Conservation (phyloP, 2,888 invertebrate genomes). For the Drosophila macrothrix region DNA sequence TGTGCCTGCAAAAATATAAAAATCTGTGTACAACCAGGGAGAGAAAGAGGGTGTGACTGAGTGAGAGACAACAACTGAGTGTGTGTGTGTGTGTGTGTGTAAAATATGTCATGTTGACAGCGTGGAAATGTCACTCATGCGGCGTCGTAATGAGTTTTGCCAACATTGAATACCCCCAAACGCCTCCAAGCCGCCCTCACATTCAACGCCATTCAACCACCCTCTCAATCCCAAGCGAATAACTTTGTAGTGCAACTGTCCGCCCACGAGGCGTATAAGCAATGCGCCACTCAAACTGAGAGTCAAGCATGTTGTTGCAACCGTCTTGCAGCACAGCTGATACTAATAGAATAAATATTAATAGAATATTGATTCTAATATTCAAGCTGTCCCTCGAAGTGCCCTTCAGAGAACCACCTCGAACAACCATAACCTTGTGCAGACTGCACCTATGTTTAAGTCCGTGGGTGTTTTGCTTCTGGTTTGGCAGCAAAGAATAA, state of each 20-base stretch:
- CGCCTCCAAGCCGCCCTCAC: neutral
- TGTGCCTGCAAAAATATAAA: constrained; percentile 53
- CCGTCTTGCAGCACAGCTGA: constrained; percentile 25
- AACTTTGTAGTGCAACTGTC: constrained; percentile 51
- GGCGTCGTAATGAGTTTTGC: constrained; percentile 77
- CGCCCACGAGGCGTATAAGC: constrained; percentile 58
- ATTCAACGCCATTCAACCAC: neutral
- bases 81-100: constrained; percentile 34
- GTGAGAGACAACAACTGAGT: constrained; percentile 1
- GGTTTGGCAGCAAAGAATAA: neutral
- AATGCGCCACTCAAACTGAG: constrained; percentile 21
- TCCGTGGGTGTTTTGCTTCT: neutral
- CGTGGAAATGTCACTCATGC: constrained; percentile 81
- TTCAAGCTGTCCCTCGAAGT: constrained; percentile 2
- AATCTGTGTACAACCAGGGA: constrained; percentile 23
- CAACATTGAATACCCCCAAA: constrained; percentile 57
- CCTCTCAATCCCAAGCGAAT: constrained; percentile 1
- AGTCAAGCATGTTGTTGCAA: constrained; percentile 18
- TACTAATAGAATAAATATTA: constrained; percentile 20
- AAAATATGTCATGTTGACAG: constrained; percentile 81
- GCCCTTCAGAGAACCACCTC: neutral
- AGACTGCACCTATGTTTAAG: neutral
- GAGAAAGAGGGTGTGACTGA: neutral
- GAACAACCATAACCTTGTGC: neutral
- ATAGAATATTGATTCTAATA: constrained; percentile 6